Conservation (phyloP, 1,140 invertebrate species). For the Aplysia californica region DNA sequence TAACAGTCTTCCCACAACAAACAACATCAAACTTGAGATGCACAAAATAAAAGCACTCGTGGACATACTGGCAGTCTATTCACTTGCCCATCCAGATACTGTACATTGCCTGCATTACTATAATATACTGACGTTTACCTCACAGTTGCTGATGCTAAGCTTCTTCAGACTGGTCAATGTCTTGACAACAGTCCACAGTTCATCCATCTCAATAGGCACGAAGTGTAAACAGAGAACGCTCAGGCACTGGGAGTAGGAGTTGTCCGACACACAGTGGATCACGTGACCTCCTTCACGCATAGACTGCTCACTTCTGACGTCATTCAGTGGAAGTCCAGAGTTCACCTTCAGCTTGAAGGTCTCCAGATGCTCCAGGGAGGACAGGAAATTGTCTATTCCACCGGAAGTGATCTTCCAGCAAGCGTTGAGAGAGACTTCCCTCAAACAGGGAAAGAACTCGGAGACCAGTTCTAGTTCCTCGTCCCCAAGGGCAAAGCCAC, state of each 20-base stretch:
- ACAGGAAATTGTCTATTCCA: slow-evolving; percentile 40
- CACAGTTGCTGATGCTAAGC: slow-evolving; percentile 60
- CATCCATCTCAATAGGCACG: slow-evolving; percentile 58
- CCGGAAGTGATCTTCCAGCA: slow-evolving; percentile 54
- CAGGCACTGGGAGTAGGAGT: slow-evolving; percentile 22
- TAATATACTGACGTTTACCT: too few relatives aligned
- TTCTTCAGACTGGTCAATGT: slow-evolving; percentile 48
- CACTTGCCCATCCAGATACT: too few relatives aligned
- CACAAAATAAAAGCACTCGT: too few relatives aligned
- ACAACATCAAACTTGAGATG: too few relatives aligned
- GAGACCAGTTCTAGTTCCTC: slow-evolving; percentile 44
- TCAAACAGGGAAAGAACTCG: slow-evolving; percentile 45
- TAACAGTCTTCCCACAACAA: too few relatives aligned
- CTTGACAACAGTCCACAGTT: slow-evolving; percentile 54
- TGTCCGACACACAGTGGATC: slow-evolving; percentile 36
- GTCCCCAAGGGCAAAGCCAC: slow-evolving; percentile 52
- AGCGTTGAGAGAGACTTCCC: slow-evolving; percentile 54
- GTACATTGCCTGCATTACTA: too few relatives aligned
- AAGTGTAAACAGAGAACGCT: slow-evolving; percentile 58
- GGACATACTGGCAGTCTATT: too few relatives aligned
- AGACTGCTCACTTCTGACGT: slow-evolving; percentile 51
- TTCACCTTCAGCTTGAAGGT: slow-evolving; percentile 56
- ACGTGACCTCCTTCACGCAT: slow-evolving; percentile 49
- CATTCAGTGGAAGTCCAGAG: slow-evolving; percentile 50
- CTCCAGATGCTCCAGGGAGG: slow-evolving; percentile 41